Evolutionary conservation across 2,797 vertebrate species (phyloP), one percentile per base, ranked within the genome.

Genomic region (Carduelis carduelis): DNA sequence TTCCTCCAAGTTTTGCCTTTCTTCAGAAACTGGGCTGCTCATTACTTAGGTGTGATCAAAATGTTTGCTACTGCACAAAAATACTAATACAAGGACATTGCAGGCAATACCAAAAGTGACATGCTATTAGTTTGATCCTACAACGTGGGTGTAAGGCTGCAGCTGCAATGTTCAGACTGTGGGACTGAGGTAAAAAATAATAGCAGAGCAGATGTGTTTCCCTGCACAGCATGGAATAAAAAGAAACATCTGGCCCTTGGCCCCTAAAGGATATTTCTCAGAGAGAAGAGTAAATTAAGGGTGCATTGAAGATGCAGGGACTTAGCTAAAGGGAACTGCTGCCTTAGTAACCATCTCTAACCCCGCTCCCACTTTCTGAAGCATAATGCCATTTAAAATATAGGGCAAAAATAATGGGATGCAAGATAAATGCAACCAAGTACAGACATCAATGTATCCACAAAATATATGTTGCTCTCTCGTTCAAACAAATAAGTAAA

Each of bases 201-300:
- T 47, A 94, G 85, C 69, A 49, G 83, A 95, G 79, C 93, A 94
- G 94, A 91, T 90, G 85, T 57, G 72, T 43, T 94, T 89, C 87
- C 87, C 77, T 86, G 77, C 59, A 63, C 84, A 70, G 91, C 6
- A 2, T 56, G 85, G 87, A 91, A 91, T 93, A 90, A 95, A 96
- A 94, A 87, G 91, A 89, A 96, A 92, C 87, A 91, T 94, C 91
- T 96, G 95, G 86, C 88, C 94, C 86, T 96, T 96, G 84, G 95
- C 89, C 95, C 91, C 89, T 95, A 69, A 92, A 94, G 89, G 82
- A 57, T 93, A 72, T 86, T 92, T 95, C 89, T 95, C 6, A 2
- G n/a, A 66, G 83, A 76, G 50, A 82, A 84, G 80, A 94, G 80
- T 78, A 95, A 96, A 95, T 94, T 78, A 90, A 93, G 74, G 80